Percentiles rank a stretch among this genome's conserved stretches.
Evolutionary conservation across 2,113 vertebrate genomes (phyloP).

Genomic region (Pampusana beccarii): DNA sequence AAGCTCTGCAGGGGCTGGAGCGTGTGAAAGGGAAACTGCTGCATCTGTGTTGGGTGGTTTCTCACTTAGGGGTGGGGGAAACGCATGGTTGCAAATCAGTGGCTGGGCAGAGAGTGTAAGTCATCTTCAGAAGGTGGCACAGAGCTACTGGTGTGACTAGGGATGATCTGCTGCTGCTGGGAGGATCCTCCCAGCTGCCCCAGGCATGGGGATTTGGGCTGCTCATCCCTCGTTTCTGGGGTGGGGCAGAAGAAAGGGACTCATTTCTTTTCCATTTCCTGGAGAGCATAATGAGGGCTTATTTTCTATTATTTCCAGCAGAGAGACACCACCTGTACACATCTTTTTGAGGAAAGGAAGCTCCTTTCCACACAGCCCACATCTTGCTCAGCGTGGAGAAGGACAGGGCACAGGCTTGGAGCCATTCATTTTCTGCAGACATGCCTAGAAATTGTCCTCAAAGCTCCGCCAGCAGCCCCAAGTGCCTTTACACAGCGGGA

Average conservation of each 20-base stretch:
- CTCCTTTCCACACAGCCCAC: background rate
- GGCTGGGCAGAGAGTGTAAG: background rate
- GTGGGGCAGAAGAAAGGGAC: background rate
- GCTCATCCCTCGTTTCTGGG: background rate
- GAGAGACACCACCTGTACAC: fast-evolving
- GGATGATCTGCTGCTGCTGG: background rate
- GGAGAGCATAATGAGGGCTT: background rate
- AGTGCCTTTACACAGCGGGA: background rate
- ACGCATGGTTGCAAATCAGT: background rate
- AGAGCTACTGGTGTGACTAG: background rate
- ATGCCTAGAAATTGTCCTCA: background rate
- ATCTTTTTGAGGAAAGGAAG: background rate
- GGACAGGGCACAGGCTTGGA: background rate
- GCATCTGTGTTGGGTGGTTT: background rate
- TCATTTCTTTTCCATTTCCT: background rate
- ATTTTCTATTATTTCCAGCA: background rate
- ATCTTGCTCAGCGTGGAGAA: background rate
- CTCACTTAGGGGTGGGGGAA: background rate
- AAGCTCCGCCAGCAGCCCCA: background rate
- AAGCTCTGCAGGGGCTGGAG: background rate
- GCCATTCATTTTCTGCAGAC: background rate
- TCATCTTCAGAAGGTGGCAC: background rate
- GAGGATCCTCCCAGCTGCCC: background rate
- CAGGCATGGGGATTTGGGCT: background rate
- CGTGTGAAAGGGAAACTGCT: background rate